These are phyloP conservation scores for Phoxinus dragarum DNA, from an alignment of 2,797 vertebrate genomes.

Conservation along the genomic window DNA sequence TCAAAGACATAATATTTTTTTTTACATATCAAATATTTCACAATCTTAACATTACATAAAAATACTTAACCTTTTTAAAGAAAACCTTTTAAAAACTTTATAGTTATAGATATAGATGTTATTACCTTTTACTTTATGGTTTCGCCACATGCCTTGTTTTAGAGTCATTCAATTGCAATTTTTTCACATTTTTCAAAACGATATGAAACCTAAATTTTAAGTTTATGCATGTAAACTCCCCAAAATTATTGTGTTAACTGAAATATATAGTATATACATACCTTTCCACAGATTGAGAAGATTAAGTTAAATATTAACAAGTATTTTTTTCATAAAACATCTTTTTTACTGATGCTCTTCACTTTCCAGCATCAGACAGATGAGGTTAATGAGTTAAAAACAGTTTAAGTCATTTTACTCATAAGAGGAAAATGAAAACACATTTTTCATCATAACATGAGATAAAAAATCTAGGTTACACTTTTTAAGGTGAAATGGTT, in stretches of 20 bases:
- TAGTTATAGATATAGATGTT: background rate
- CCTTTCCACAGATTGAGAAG: background rate
- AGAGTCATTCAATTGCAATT: background rate
- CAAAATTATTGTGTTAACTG: background rate
- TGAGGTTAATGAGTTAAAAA: slow-evolving; percentile 54
- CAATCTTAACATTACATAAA: background rate
- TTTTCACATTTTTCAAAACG: background rate
- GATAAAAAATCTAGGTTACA: background rate
- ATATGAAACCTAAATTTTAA: background rate
- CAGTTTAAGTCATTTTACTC: slow-evolving; percentile 16
- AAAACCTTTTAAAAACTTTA: background rate
- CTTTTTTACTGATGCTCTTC: slow-evolving; percentile 31
- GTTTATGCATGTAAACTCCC: background rate
- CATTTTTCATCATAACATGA: background rate
- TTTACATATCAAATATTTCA: background rate
- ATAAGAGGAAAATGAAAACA: background rate
- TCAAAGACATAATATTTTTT: no score
- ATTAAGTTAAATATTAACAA: background rate
- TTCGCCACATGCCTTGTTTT: background rate
- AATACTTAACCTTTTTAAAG: background rate
- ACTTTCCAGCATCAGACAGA: slow-evolving; percentile 49
- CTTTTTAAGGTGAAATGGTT: background rate
- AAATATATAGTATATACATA: background rate
- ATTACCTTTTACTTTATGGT: background rate
- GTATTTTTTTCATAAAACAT: background rate